phyloP scores from a whole-genome alignment of 2,797 vertebrate species.

The Propithecus perrieri region DNA sequence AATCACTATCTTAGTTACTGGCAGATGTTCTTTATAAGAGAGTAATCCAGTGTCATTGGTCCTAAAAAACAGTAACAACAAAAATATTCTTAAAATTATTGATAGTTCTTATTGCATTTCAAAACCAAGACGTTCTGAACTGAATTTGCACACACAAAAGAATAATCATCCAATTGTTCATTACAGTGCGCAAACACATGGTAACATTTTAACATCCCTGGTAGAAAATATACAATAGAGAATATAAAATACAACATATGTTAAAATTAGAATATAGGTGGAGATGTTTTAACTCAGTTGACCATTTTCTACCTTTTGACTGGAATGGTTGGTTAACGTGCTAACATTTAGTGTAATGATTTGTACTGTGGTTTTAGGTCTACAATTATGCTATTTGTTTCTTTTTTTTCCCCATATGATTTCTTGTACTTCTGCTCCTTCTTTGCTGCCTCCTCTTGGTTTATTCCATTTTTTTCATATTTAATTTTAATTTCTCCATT shows the following conservation, averaged over 20 bases:
- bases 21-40: conserved; percentile 93
- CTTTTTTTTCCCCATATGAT: background rate
- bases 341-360: background rate
- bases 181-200: background rate
- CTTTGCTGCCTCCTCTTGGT: background rate
- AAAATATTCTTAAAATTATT: conserved; percentile 54
- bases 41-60: conserved; percentile 92
- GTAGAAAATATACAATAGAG: background rate
- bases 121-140: conserved; percentile 30
- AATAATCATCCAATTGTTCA: background rate
- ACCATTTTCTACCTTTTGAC: background rate
- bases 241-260: background rate
- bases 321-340: background rate
- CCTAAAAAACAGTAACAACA: conserved; percentile 84
- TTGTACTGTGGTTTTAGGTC: background rate
- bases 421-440: background rate
- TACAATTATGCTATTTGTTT: background rate
- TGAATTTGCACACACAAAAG: background rate
- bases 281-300: background rate
- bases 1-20: conserved; percentile 91
- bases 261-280: background rate
- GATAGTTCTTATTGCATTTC: background rate
- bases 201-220: background rate
- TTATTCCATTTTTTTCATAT: background rate
- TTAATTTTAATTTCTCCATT: background rate